Base-by-base conservation (phyloP, 1,140 invertebrate genomes). In the Limonius californicus region DNA sequence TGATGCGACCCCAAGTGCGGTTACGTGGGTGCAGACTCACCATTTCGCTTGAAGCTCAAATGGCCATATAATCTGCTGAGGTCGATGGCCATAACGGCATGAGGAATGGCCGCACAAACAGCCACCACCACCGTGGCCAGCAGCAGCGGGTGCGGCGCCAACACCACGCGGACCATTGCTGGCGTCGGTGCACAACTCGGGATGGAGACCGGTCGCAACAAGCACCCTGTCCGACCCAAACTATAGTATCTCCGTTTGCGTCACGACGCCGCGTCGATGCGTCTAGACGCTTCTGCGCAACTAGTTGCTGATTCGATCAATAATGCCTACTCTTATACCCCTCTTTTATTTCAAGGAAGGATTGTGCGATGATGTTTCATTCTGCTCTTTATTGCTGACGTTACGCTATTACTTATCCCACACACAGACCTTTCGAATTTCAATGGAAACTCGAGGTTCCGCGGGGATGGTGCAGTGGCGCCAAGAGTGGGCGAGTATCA, bases 11-110 rank as follows among this genome's bases (percentile, higher is more conserved):
- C 53, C 39, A 61, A 45, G 23, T 27, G 23, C 23, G 3, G 23
- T 27, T 27, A 27, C 3, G 23, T 27, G 23, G 9, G n/a, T 39
- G n/a, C 8, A 27, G 7, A 65, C 83, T 84, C 69, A 88, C 86
- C 85, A 69, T 83, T 82, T 64, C 86, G 79, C 71, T 88, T 88
- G 23, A 82, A 78, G 69, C 80, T 82, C 53, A 81, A 68, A 70
- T 87, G 85, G 23, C 84, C 85, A 69, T 88, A 87, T 58, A 88
- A 83, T 59, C 83, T 80, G 71, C 82, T 85, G 35, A 88, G 80
- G 76, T 88, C 87, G 54, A 88, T 83, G 20, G 85, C 84, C 73
- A 82, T 78, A 54, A 82, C 82, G 12, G 81, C 71, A 62, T 79
- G 77, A 8, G 82, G 80, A 69, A 84, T 79, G 16, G 81, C 79